Percentiles rank a stretch among this genome's conserved stretches.
phyloP scores from a whole-genome alignment of 1,140 invertebrate species.

The Condylostylus longicornis region DNA sequence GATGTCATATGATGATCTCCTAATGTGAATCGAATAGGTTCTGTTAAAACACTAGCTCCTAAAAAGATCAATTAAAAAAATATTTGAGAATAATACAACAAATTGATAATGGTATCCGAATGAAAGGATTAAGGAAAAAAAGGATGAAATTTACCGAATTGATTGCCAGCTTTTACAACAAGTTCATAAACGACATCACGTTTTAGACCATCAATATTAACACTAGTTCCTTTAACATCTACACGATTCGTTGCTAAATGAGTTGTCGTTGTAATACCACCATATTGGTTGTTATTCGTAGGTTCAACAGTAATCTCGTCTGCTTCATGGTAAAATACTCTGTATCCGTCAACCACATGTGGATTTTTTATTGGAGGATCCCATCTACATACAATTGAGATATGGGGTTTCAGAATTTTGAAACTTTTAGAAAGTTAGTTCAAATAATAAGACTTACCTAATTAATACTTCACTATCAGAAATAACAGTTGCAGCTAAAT shows the following conservation, averaged over 20 bases:
- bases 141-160: constrained; percentile 35
- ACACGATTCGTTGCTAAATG: constrained; percentile 18
- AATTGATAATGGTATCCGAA: neutral
- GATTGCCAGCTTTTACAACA: constrained; percentile 66
- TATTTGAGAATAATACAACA: too few species aligned
- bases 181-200: constrained; percentile 60
- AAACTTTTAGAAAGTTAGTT: too few species aligned
- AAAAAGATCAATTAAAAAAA: too few species aligned
- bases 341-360: constrained; percentile 64
- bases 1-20: constrained; percentile 51
- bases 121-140: neutral
- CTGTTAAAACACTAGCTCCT: constrained; percentile 57
- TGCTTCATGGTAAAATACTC: constrained; percentile 46
- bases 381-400: constrained; percentile 52
- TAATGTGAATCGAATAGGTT: constrained; percentile 54
- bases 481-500: constrained; percentile 43
- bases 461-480: constrained; percentile 27
- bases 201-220: constrained; percentile 50
- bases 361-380: constrained; percentile 66
- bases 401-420: too few species aligned
- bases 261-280: neutral
- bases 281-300: neutral
- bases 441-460: constrained; percentile 14
- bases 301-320: constrained; percentile 8
- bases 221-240: constrained; percentile 53